These are phyloP conservation scores for Diplosoma virens DNA, from an alignment of 23 tunicate species.

Conservation along the genomic window DNA sequence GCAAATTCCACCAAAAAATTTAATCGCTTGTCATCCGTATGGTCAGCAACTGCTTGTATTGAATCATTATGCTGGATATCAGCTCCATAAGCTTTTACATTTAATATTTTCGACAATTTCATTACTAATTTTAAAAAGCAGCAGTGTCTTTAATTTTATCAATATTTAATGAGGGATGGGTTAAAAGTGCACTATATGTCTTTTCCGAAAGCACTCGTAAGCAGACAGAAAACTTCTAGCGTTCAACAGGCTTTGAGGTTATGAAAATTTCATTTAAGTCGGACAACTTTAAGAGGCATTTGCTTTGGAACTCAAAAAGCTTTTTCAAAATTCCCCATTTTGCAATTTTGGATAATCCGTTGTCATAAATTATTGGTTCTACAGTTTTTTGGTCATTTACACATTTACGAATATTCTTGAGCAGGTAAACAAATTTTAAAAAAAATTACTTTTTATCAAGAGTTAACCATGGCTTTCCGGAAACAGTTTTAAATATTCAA, in stretches of 20 bases:
- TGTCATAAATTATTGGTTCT: too few species aligned
- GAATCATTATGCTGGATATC: neutral
- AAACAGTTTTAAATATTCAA: neutral
- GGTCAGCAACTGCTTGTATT: neutral
- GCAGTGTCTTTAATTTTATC: slow-evolving; percentile 13
- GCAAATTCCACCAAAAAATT: neutral
- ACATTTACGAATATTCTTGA: neutral
- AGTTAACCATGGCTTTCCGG: neutral
- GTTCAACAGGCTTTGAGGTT: neutral
- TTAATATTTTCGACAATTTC: slow-evolving; percentile 14
- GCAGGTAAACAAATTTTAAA: neutral
- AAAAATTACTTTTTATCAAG: neutral
- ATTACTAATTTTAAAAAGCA: neutral
- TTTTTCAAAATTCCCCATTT: slow-evolving; percentile 1
- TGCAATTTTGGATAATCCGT: slow-evolving; percentile 4
- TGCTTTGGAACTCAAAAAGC: neutral
- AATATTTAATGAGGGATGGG: neutral
- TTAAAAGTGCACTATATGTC: neutral
- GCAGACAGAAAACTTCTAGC: neutral
- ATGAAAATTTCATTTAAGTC: neutral
- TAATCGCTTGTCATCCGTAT: neutral
- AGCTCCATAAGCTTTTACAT: neutral
- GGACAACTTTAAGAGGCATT: neutral
- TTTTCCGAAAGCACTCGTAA: slow-evolving; percentile 12
- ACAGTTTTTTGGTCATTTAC: neutral